A percentile compares a stretch with the other conserved stretches of the same genome.
Conservation (phyloP, 2,888 invertebrate genomes). For the Bimastos eiseni region DNA sequence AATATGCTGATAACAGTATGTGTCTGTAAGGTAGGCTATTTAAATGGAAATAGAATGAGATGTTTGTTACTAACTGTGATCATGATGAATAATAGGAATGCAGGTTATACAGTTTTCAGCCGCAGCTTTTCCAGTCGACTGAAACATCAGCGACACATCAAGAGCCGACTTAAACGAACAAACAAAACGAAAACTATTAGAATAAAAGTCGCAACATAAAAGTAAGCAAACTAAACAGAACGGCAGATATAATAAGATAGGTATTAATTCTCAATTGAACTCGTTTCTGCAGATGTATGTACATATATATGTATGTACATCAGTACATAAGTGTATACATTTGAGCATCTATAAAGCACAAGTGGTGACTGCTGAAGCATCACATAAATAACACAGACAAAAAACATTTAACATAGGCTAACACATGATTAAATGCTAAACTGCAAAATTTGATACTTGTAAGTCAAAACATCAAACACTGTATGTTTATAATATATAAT, state of each 20-base stretch:
- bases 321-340: neutral
- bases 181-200: neutral
- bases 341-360: too few species aligned
- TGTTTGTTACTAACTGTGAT: slow-evolving; percentile 44
- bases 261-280: neutral
- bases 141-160: slow-evolving; percentile 44
- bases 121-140: slow-evolving; percentile 40
- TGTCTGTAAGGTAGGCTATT: neutral
- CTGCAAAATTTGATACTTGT: too few species aligned
- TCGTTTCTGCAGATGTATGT: neutral
- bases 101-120: slow-evolving; percentile 43
- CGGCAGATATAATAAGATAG: neutral
- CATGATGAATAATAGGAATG: slow-evolving; percentile 51
- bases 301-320: too few species aligned
- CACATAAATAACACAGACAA: too few species aligned
- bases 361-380: too few species aligned
- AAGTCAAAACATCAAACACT: too few species aligned
- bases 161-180: slow-evolving; percentile 46
- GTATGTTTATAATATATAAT: too few species aligned
- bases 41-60: neutral
- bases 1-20: too few species aligned
- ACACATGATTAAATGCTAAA: too few species aligned
- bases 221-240: neutral
- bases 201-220: neutral
- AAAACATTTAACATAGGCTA: too few species aligned